Conservation (phyloP, 1,140 invertebrate species). For the Lasioglossum baleicum region DNA sequence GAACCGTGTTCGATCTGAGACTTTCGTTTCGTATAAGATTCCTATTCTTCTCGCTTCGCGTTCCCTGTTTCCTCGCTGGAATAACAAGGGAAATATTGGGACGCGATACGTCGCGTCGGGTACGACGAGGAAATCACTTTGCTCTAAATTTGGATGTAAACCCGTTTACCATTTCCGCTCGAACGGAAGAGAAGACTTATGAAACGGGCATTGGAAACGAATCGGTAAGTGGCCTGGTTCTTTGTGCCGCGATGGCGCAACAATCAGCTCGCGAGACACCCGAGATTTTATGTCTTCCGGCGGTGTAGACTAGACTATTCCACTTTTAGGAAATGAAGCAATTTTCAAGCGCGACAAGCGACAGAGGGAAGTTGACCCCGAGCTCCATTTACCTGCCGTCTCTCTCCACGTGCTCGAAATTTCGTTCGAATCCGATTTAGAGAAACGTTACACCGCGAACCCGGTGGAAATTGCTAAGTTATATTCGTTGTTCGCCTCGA, state of each 20-base stretch:
- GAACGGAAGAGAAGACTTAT: background rate
- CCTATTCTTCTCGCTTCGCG: no score
- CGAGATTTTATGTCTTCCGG: conserved; percentile 16
- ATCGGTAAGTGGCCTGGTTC: conserved; percentile 11
- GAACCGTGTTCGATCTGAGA: conserved; percentile 20
- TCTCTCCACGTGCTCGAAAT: conserved; percentile 28
- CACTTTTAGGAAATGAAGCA: conserved; percentile 39
- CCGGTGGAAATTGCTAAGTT: conserved; percentile 34
- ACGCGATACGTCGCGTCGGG: background rate
- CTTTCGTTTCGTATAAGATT: background rate
- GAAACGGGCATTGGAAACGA: conserved; percentile 8
- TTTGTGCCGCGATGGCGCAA: background rate
- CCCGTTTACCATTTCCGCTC: background rate
- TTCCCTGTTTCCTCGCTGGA: no score
- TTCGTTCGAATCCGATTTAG: conserved; percentile 42
- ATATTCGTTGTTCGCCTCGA: conserved; percentile 26
- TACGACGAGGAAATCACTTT: background rate
- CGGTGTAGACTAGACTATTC: background rate
- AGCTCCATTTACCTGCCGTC: background rate
- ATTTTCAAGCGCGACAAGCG: conserved; percentile 36
- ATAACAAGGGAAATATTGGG: background rate
- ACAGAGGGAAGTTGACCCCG: conserved; percentile 5
- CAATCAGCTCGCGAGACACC: conserved; percentile 13
- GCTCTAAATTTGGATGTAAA: background rate
- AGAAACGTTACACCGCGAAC: conserved; percentile 11